A percentile compares a stretch with the other conserved stretches of the same genome.
phyloP scores from a whole-genome alignment of 2,888 invertebrate species.

The Philhelius pedissequus region DNA sequence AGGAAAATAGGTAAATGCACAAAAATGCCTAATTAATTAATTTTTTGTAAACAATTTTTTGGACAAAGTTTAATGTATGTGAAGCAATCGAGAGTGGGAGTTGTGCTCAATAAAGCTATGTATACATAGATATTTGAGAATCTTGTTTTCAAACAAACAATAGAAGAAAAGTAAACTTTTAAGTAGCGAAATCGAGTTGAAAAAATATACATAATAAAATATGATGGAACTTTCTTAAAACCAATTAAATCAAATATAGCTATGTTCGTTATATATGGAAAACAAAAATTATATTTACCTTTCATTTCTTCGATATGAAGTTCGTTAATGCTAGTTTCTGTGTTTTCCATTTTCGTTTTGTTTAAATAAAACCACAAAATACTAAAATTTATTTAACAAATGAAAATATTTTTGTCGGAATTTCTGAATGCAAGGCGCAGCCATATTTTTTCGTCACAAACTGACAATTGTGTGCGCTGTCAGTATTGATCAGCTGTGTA shows the following conservation, averaged over 20 bases:
- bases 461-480: conserved; percentile 23
- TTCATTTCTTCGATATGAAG: conserved; percentile 37
- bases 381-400: conserved; percentile 1
- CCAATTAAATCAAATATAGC: not conserved
- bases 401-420: conserved; percentile 24
- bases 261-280: too few species aligned
- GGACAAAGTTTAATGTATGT: not conserved
- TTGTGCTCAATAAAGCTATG: not conserved
- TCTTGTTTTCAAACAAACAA: not conserved
- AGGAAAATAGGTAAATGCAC: not conserved
- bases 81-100: not conserved
- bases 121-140: not conserved
- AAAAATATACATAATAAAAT: not conserved
- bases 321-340: conserved; percentile 36
- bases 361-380: not conserved
- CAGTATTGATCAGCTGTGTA: not conserved
- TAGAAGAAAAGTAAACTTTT: not conserved
- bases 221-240: not conserved
- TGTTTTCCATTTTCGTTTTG: conserved; percentile 39
- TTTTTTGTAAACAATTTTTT: conserved; percentile 18
- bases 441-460: conserved; percentile 50
- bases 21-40: not conserved
- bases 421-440: conserved; percentile 22
- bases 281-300: conserved; percentile 21
- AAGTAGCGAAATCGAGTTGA: not conserved